Conservation (phyloP, 2,888 invertebrate species). For the Campoplex nolae region DNA sequence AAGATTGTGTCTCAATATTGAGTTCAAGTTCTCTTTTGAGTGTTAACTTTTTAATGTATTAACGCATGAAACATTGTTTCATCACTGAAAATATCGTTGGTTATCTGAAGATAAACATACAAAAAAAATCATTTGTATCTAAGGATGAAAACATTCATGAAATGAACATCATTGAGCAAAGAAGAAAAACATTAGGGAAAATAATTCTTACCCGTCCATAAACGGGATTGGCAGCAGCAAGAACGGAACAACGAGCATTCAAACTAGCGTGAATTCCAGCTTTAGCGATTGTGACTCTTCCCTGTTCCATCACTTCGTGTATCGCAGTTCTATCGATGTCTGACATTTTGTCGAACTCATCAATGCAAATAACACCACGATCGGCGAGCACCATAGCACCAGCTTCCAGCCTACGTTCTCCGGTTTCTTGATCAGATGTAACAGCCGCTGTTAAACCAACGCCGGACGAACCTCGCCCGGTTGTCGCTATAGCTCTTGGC, state of each 20-base stretch:
- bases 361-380: constrained; percentile 98
- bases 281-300: constrained; percentile 98
- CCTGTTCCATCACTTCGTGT: constrained; percentile 99
- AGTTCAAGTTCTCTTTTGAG: too few relatives aligned
- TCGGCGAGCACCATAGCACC: constrained; percentile 99
- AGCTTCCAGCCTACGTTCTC: constrained; percentile 95
- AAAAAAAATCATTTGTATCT: too few relatives aligned
- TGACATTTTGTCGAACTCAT: constrained; percentile 99
- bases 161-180: not conserved
- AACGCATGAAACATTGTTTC: too few relatives aligned
- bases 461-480: constrained; percentile 98
- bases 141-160: not conserved
- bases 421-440: constrained; percentile 97
- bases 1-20: too few relatives aligned
- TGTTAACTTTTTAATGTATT: not conserved
- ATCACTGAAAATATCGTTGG: too few relatives aligned
- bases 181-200: not conserved
- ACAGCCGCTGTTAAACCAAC: constrained; percentile 99
- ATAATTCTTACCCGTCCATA: constrained; percentile 91
- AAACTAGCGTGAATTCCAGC: constrained; percentile 99
- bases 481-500: constrained; percentile 98
- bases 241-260: constrained; percentile 98
- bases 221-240: constrained; percentile 99
- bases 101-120: too few relatives aligned
- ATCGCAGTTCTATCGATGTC: constrained; percentile 99